Evolutionary conservation across 2,888 invertebrate genomes (phyloP).

Genomic region (Chesias legatella): DNA sequence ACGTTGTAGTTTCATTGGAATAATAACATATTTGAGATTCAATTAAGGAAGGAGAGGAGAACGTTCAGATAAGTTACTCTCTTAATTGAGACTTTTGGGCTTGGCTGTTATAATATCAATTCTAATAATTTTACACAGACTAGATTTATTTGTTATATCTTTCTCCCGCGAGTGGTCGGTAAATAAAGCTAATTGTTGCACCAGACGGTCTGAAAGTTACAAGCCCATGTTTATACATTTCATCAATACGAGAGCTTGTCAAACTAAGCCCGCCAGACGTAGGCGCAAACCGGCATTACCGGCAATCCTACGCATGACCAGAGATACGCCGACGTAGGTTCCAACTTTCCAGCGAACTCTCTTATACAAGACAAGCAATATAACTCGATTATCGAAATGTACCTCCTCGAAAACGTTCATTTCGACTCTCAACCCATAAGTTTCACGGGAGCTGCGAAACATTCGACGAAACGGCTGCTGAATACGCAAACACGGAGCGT

Average conservation of each 20-base stretch:
- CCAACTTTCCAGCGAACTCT: constrained; percentile 21
- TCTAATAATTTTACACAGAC: not conserved
- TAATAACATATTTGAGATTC: constrained; percentile 18
- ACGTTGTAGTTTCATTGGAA: constrained; percentile 48
- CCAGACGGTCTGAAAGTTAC: not conserved
- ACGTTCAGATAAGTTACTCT: constrained; percentile 16
- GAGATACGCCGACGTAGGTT: constrained; percentile 17
- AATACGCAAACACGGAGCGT: constrained; percentile 58
- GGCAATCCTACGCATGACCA: constrained; percentile 19
- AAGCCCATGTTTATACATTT: not conserved
- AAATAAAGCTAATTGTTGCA: not conserved
- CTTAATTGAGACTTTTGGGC: constrained; percentile 9
- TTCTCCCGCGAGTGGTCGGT: not conserved
- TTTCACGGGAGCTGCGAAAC: constrained; percentile 32
- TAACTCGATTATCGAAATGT: constrained; percentile 15
- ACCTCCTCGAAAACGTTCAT: too few species aligned
- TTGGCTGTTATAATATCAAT: constrained; percentile 3
- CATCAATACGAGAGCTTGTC: constrained; percentile 7
- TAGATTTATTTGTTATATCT: too few species aligned
- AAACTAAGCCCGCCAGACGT: constrained; percentile 8
- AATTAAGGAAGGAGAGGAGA: constrained; percentile 13
- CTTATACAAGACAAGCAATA: constrained; percentile 14
- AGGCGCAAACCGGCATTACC: constrained; percentile 14
- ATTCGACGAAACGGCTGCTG: constrained; percentile 38
- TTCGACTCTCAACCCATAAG: constrained; percentile 21